phyloP scores from a whole-genome alignment of 2,113 vertebrate species.

The Podarcis raffonei region DNA sequence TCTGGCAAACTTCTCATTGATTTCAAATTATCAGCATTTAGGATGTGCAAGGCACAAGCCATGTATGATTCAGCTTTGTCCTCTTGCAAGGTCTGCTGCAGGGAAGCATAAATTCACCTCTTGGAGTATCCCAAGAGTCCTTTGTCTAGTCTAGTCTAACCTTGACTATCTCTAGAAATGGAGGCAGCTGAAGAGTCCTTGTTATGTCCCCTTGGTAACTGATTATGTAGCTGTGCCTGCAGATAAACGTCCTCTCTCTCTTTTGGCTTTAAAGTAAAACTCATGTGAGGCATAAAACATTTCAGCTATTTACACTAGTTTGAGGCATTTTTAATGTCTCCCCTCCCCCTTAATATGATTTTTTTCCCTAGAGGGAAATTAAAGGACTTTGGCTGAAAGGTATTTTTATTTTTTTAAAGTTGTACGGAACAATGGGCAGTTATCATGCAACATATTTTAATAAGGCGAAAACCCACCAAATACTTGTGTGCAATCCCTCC shows the following conservation, averaged over 20 bases:
- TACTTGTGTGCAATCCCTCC: neutral
- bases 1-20: neutral
- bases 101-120: neutral
- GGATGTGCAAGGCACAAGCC: neutral
- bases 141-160: neutral
- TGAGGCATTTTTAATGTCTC: neutral
- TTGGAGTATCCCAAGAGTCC: neutral
- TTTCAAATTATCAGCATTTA: rapidly evolving
- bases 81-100: neutral
- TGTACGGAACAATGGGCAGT: neutral
- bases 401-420: neutral
- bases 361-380: neutral
- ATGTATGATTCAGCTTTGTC: neutral
- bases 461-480: neutral
- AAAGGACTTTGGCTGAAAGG: neutral
- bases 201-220: neutral
- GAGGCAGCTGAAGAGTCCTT: neutral
- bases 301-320: neutral
- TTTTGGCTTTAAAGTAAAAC: rapidly evolving
- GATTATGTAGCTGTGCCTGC: rapidly evolving
- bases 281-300: rapidly evolving
- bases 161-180: neutral
- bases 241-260: rapidly evolving
- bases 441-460: neutral
- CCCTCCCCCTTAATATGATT: too few species aligned